These are phyloP conservation scores for Dasypolia templi DNA, from an alignment of 2,888 invertebrate species.

Conservation along the genomic window DNA sequence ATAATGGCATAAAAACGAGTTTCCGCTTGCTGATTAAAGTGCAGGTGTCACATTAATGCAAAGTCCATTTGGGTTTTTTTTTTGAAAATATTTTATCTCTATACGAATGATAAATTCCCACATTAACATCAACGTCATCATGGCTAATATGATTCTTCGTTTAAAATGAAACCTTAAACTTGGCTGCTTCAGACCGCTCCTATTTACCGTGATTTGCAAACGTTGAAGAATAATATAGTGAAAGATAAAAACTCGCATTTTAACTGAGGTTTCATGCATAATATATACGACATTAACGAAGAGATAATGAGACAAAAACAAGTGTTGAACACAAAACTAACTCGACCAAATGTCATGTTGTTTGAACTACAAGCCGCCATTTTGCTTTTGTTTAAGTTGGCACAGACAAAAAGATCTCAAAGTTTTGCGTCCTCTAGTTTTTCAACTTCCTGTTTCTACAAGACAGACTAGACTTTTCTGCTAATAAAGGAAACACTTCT, in stretches of 20 bases:
- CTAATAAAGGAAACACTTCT: constrained; percentile 71
- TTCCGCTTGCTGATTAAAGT: constrained; percentile 29
- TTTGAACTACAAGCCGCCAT: constrained; percentile 46
- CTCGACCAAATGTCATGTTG: constrained; percentile 63
- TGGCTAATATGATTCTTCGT: constrained; percentile 42
- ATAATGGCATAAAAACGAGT: constrained; percentile 7
- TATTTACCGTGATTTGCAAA: constrained; percentile 40
- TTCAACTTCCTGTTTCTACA: constrained; percentile 71
- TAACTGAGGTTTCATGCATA: constrained; percentile 27
- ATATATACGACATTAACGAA: constrained; percentile 41
- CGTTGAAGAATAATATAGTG: constrained; percentile 33
- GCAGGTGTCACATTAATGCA: constrained; percentile 48
- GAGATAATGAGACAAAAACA: constrained; percentile 35
- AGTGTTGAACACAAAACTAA: constrained; percentile 48
- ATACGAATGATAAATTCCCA: constrained; percentile 38
- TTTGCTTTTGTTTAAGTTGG: constrained; percentile 60
- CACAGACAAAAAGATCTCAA: constrained; percentile 66
- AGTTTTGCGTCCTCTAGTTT: constrained; percentile 68
- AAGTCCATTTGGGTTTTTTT: constrained; percentile 34
- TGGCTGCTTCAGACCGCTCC: constrained; percentile 15
- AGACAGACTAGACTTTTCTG: constrained; percentile 64
- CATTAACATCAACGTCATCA: constrained; percentile 39
- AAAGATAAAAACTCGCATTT: constrained; percentile 29
- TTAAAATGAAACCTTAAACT: constrained; percentile 48
- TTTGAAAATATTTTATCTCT: constrained; percentile 40